Conservation (phyloP, 2,888 invertebrate genomes). For the Eledone cirrhosa region DNA sequence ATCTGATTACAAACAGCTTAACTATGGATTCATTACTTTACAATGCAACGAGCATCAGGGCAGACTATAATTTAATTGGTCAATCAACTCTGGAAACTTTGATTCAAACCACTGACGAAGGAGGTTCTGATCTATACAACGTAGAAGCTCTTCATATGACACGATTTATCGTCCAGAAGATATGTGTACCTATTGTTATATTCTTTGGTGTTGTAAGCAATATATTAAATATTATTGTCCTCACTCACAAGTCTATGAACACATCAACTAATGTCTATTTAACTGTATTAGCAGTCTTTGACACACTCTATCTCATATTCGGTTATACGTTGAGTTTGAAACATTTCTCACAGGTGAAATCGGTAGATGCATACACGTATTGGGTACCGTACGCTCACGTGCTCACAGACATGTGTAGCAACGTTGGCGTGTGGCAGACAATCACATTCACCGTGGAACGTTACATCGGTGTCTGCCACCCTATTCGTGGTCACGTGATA, state of each 20-base stretch:
- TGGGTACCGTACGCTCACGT: constrained; percentile 71
- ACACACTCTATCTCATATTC: constrained; percentile 76
- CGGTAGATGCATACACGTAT: constrained; percentile 69
- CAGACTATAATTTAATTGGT: too few relatives aligned
- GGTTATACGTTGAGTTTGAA: constrained; percentile 75
- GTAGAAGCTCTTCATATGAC: constrained; percentile 39
- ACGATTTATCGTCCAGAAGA: constrained; percentile 51
- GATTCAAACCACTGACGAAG: too few relatives aligned
- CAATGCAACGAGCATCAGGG: too few relatives aligned
- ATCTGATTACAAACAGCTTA: too few relatives aligned
- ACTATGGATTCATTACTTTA: too few relatives aligned
- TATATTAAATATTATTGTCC: constrained; percentile 57
- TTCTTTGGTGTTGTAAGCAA: constrained; percentile 59
- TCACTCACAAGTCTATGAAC: constrained; percentile 60
- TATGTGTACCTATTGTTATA: constrained; percentile 58
- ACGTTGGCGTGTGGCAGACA: constrained; percentile 79
- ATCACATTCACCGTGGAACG: constrained; percentile 81
- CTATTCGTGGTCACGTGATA: constrained; percentile 72
- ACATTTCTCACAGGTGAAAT: constrained; percentile 70
- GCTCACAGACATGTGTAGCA: constrained; percentile 75
- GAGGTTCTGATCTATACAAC: constrained; percentile 26
- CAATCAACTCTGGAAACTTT: too few relatives aligned
- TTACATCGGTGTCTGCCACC: constrained; percentile 80
- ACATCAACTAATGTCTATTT: constrained; percentile 71
- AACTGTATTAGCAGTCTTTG: constrained; percentile 78